phyloP scores from a whole-genome alignment of 2,888 invertebrate genomes.

The Carpatolechia fugitivella region DNA sequence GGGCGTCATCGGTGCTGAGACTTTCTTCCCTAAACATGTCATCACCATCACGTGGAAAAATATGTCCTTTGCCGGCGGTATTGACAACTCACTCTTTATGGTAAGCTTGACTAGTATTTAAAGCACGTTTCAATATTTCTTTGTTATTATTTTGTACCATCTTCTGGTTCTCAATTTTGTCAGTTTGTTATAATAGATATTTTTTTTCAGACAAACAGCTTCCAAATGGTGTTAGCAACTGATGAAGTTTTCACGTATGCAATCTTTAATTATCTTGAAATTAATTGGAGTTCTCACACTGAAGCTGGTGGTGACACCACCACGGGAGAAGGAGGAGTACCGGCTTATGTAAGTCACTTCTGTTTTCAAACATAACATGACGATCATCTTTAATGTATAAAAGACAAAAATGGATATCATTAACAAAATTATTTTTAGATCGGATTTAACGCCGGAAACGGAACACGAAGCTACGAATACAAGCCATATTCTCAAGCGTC shows the following conservation, averaged over 20 bases:
- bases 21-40: constrained; percentile 94
- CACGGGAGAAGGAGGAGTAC: constrained; percentile 90
- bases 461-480: constrained; percentile 93
- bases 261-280: constrained; percentile 95
- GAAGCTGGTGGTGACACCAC: constrained; percentile 94
- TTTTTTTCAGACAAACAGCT: constrained; percentile 90
- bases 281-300: constrained; percentile 95
- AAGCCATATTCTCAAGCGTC: constrained; percentile 93
- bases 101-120: constrained; percentile 55
- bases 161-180: too few relatives aligned
- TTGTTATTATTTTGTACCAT: too few relatives aligned
- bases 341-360: constrained; percentile 86
- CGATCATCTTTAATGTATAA: too few relatives aligned
- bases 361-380: neutral
- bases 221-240: constrained; percentile 95
- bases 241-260: constrained; percentile 97
- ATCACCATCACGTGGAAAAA: constrained; percentile 97
- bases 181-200: constrained; percentile 11
- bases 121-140: neutral
- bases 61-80: constrained; percentile 94
- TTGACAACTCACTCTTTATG: constrained; percentile 85
- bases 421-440: constrained; percentile 77
- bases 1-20: constrained; percentile 94
- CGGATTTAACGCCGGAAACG: constrained; percentile 98
- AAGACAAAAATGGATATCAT: neutral